These are phyloP conservation scores for Phrynocephalus vlangalii DNA, from an alignment of 2,797 vertebrate genomes.

Conservation along the genomic window DNA sequence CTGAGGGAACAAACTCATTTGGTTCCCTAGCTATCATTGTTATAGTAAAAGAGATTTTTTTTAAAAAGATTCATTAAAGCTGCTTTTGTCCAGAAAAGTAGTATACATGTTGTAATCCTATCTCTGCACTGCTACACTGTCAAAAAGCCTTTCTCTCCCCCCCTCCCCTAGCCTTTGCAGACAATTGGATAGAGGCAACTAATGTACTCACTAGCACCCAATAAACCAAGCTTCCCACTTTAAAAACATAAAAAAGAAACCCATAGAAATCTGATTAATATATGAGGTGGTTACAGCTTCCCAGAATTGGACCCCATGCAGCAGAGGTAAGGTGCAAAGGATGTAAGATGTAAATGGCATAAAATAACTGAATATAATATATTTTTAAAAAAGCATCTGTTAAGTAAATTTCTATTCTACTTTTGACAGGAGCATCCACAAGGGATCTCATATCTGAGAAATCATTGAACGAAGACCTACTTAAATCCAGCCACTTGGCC, in stretches of 20 bases:
- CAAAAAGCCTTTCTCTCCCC: background rate
- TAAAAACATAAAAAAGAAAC: background rate
- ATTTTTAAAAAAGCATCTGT: background rate
- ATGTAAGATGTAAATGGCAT: background rate
- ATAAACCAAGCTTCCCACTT: background rate
- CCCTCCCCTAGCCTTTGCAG: background rate
- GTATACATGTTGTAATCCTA: background rate
- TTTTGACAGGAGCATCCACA: too few relatives aligned
- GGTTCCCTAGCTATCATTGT: background rate
- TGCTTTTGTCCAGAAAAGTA: background rate
- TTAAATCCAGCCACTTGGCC: background rate
- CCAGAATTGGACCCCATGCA: background rate
- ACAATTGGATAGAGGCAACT: background rate
- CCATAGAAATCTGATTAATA: background rate
- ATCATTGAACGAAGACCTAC: too few relatives aligned
- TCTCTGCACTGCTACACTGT: background rate
- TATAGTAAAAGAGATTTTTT: background rate
- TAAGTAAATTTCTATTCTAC: background rate
- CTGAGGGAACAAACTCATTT: background rate
- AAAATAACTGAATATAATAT: background rate
- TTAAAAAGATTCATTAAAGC: conserved; percentile 15
- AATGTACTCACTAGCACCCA: background rate
- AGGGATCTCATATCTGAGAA: too few relatives aligned
- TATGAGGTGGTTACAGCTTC: background rate
- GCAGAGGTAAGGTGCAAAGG: too few relatives aligned